These are phyloP conservation scores for Hippocampus barbouri DNA, from an alignment of 2,113 vertebrate species.

Conservation along the genomic window DNA sequence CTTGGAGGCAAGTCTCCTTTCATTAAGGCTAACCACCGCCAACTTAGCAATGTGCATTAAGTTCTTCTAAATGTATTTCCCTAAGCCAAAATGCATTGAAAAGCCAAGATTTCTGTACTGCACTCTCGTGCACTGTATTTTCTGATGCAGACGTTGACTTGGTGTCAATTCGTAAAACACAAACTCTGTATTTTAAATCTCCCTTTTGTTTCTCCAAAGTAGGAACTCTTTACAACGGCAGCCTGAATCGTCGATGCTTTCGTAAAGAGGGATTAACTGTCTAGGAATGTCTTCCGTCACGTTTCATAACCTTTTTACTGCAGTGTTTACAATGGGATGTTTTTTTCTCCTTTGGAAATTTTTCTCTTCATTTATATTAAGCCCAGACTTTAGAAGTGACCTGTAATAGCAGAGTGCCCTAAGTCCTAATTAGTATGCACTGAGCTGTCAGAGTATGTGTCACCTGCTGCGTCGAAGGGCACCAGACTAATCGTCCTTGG, in stretches of 20 bases:
- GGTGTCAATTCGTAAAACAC: conserved; percentile 47
- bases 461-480: conserved; percentile 55
- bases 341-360: conserved; percentile 8
- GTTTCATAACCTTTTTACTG: not conserved
- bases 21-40: not conserved
- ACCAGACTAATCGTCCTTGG: conserved; percentile 58
- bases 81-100: too few relatives aligned
- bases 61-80: too few relatives aligned
- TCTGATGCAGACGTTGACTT: conserved; percentile 14
- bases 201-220: conserved; percentile 5
- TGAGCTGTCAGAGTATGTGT: conserved; percentile 40
- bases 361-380: conserved; percentile 8
- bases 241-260: not conserved
- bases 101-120: too few relatives aligned
- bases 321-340: not conserved
- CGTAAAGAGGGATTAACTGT: not conserved
- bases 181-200: conserved; percentile 39
- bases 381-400: conserved; percentile 47
- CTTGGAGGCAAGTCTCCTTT: not conserved
- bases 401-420: conserved; percentile 43
- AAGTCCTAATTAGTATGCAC: conserved; percentile 57
- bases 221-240: conserved; percentile 3
- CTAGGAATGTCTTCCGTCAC: not conserved
- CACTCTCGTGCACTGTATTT: too few relatives aligned
- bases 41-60: too few relatives aligned